A percentile compares a stretch with the other conserved stretches of the same genome.
These are phyloP conservation scores for Nomia melanderi DNA, from an alignment of 1,140 invertebrate genomes.

Conservation along the genomic window DNA sequence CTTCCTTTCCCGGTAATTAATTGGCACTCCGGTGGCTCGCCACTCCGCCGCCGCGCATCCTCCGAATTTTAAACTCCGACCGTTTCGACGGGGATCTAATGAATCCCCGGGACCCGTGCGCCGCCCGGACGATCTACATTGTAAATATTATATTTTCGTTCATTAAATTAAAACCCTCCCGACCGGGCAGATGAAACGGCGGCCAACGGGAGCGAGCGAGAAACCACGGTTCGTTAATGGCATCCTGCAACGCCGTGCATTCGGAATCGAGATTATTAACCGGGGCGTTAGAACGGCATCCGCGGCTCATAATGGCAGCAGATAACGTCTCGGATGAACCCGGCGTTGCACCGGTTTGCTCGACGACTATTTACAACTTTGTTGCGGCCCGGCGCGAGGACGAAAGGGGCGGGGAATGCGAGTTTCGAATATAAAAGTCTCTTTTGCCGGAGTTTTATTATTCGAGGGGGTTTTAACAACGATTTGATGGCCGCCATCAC, in stretches of 20 bases:
- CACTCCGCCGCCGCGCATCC: slow-evolving; percentile 38
- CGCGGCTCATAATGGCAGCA: slow-evolving; percentile 11
- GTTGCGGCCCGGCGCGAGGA: no score
- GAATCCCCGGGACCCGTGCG: neutral
- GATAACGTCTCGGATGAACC: slow-evolving; percentile 27
- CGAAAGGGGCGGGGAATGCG: no score
- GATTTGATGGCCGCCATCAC: no score
- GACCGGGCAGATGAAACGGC: no score
- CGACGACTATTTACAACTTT: neutral
- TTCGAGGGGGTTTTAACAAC: no score
- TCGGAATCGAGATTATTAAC: slow-evolving; percentile 30
- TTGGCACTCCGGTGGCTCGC: slow-evolving; percentile 41
- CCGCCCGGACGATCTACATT: neutral
- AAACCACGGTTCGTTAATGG: slow-evolving; percentile 30
- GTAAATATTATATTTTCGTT: slow-evolving; percentile 12
- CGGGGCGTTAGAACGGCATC: slow-evolving; percentile 24
- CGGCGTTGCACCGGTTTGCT: neutral
- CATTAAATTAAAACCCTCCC: slow-evolving; percentile 32
- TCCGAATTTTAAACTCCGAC: slow-evolving; percentile 55
- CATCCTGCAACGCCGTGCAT: slow-evolving; percentile 9
- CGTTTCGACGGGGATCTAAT: slow-evolving; percentile 26
- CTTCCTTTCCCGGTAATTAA: slow-evolving; percentile 62
- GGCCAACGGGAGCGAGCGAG: neutral
- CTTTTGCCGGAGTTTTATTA: no score
- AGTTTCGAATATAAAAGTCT: no score